phyloP scores from a whole-genome alignment of 2,113 vertebrate genomes.

The Calonectris borealis region DNA sequence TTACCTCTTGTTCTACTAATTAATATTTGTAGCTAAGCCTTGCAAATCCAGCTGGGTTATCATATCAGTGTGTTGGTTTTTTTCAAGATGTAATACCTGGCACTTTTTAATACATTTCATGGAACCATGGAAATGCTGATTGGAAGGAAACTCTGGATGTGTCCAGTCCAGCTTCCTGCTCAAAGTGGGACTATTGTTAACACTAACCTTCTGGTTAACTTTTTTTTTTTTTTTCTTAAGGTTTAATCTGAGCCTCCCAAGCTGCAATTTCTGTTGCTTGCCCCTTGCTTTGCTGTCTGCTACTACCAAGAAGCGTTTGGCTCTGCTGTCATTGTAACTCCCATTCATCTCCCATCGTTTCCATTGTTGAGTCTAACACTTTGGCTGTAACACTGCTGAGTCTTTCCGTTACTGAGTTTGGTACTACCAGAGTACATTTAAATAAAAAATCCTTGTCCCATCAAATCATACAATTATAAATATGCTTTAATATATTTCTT shows the following conservation, averaged over 20 bases:
- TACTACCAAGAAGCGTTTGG: background rate
- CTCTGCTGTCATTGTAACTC: background rate
- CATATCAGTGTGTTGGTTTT: background rate
- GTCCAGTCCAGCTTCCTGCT: background rate
- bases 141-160: background rate
- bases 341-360: accelerated
- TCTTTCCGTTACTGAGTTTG: background rate
- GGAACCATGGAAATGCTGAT: background rate
- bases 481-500: background rate
- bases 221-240: background rate
- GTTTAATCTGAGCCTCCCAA: background rate
- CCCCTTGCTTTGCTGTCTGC: background rate
- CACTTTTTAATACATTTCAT: background rate
- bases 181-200: background rate
- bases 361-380: background rate
- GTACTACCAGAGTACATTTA: background rate
- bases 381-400: background rate
- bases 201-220: background rate
- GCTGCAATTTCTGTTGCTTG: background rate
- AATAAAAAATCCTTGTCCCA: background rate
- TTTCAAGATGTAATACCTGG: background rate
- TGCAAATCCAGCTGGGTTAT: background rate
- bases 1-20: background rate
- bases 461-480: background rate
- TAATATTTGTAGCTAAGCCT: background rate